Evolutionary conservation across 2,797 vertebrate genomes (phyloP).

Genomic region (Lepidocolaptes lacrymiger): DNA sequence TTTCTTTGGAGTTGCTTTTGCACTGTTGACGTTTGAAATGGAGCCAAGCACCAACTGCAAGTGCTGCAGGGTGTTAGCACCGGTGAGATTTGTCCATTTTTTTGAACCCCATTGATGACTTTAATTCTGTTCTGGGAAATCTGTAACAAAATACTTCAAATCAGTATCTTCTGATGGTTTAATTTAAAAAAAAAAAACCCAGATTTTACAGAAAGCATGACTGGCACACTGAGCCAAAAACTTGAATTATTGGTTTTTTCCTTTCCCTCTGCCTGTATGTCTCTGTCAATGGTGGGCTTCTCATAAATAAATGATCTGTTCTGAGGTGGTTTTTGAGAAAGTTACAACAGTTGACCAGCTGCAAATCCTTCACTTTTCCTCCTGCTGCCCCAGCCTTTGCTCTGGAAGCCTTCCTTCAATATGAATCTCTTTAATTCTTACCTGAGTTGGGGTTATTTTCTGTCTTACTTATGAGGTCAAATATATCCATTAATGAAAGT

Average conservation of each 20-base stretch:
- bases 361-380: not conserved
- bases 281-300: not conserved
- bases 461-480: not conserved
- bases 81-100: not conserved
- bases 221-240: not conserved
- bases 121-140: not conserved
- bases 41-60: not conserved
- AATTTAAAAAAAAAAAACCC: not conserved
- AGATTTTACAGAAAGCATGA: not conserved
- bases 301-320: not conserved
- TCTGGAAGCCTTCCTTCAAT: not conserved
- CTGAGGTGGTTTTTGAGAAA: not conserved
- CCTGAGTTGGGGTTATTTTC: not conserved
- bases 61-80: not conserved
- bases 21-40: not conserved
- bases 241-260: not conserved
- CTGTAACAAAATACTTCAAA: not conserved
- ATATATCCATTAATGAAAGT: not conserved
- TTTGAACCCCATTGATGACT: not conserved
- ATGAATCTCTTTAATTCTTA: not conserved
- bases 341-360: not conserved
- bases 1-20: not conserved
- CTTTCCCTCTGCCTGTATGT: not conserved
- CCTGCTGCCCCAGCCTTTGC: not conserved
- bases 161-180: not conserved